phyloP scores from a whole-genome alignment of 2,888 invertebrate species.

The Caenorhabditis afra region DNA sequence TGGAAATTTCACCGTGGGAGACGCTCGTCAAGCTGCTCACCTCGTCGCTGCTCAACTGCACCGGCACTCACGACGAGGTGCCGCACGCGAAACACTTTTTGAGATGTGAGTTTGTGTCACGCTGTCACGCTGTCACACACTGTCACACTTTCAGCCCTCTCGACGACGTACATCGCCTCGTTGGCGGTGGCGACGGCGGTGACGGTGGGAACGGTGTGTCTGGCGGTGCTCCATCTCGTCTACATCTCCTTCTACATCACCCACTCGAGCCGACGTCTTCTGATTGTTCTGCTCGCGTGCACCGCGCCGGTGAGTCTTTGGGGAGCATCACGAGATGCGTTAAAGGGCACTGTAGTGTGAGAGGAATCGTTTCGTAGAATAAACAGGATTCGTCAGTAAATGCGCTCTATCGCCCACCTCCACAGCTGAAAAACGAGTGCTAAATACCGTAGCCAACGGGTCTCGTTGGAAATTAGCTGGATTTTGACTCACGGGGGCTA shows the following conservation, averaged over 20 bases:
- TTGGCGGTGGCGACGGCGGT: conserved; percentile 68
- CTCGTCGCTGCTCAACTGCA: conserved; percentile 74
- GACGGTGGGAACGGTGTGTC: conserved; percentile 68
- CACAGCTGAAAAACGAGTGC: too few relatives aligned
- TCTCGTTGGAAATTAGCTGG: too few relatives aligned
- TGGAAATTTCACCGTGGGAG: conserved; percentile 66
- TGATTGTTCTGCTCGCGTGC: conserved; percentile 74
- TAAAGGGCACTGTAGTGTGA: too few relatives aligned
- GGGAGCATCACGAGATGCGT: too few relatives aligned
- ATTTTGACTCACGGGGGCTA: too few relatives aligned
- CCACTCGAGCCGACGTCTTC: conserved; percentile 67
- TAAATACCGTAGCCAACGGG: too few relatives aligned
- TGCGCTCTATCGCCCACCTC: too few relatives aligned
- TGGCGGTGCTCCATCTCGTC: conserved; percentile 74
- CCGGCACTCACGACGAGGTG: conserved; percentile 60
- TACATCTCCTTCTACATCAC: conserved; percentile 75
- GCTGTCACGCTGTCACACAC: background rate
- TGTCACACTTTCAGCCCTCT: conserved; percentile 53
- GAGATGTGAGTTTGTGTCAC: conserved; percentile 55
- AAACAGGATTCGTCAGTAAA: too few relatives aligned
- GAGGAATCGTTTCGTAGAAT: background rate
- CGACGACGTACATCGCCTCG: conserved; percentile 69
- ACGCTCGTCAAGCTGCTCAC: conserved; percentile 73
- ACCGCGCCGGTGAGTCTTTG: conserved; percentile 70
- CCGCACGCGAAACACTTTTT: conserved; percentile 71